These are phyloP conservation scores for Gambusia affinis DNA, from an alignment of 2,113 vertebrate species.

Conservation along the genomic window DNA sequence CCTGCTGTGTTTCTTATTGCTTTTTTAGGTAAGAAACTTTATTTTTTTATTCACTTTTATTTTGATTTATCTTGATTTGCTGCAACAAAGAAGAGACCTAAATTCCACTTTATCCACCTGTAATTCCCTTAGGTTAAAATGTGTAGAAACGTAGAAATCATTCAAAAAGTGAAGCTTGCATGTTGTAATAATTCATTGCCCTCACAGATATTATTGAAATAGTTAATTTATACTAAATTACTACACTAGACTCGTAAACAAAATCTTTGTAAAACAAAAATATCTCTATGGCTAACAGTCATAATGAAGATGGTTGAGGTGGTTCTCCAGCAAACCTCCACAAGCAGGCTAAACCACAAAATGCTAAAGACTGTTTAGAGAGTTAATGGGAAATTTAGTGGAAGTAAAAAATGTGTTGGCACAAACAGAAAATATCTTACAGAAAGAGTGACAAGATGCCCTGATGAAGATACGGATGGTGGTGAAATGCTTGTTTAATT, in stretches of 20 bases:
- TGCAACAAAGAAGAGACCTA: background rate
- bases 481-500: background rate
- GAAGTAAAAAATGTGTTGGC: background rate
- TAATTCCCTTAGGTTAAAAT: background rate
- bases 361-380: no score
- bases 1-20: slow-evolving; percentile 42
- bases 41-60: background rate
- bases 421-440: background rate
- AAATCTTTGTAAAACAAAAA: background rate
- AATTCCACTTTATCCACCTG: slow-evolving; percentile 37
- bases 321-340: no score
- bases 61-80: background rate
- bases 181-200: background rate
- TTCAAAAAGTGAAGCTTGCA: background rate
- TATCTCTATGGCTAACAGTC: background rate
- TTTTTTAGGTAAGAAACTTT: slow-evolving; percentile 56
- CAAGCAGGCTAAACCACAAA: no score
- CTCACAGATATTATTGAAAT: background rate
- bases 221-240: background rate
- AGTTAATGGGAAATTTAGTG: no score
- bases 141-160: background rate
- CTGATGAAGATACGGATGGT: background rate
- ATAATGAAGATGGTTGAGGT: background rate
- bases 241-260: background rate
- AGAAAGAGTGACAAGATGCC: background rate